Evolutionary conservation across 2,888 invertebrate species (phyloP), one percentile per base, ranked within the genome.

Genomic region (Spodoptera littoralis): DNA sequence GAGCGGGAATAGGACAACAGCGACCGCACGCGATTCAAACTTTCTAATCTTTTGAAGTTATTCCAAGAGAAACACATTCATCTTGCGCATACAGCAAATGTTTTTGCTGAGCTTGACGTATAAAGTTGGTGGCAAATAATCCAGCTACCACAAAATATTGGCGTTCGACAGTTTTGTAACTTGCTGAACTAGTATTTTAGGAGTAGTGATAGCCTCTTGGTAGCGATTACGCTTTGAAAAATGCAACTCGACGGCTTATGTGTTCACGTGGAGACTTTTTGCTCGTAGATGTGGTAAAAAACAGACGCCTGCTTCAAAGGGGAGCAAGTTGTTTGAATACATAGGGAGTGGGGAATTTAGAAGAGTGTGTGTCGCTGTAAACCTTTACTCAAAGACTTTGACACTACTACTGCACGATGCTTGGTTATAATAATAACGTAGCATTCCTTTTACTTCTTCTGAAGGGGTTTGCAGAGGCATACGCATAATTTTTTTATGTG

Each of bases 1-100:
- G 88, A 84, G 77, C 55, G 65, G 55, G 70, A 65, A 74, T 62
- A 67, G 71, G 63, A 73, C 75, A 73, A 74, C 69, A 74, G 68
- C 43, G 48, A 78, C 82, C 84, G 76, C 81, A 76, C 67, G 58
- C 43, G 81, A 76, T 73, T 76, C 70, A 76, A 89, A 90, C 88
- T 90, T 90, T 84, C 84, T 90, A 89, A 90, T 90, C 88, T 89
- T 88, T 88, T 87, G 83, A 90, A 89, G 85, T 90, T 90, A 79
- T 74, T 79, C 74, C 73, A 77, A 78, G 78, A 78, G 83, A 79
- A 72, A 66, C 75, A 72, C 81, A 84, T 88, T 75, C 80, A 73
- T 88, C 86, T 85, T 82, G 76, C 59, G 79, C 77, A 69, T 64
- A 77, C 79, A 73, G 73, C 81, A 70, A 74, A 81, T 80, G 68